phyloP scores from a whole-genome alignment of 2,888 invertebrate species.

The Mongoloraphidia duomilia region DNA sequence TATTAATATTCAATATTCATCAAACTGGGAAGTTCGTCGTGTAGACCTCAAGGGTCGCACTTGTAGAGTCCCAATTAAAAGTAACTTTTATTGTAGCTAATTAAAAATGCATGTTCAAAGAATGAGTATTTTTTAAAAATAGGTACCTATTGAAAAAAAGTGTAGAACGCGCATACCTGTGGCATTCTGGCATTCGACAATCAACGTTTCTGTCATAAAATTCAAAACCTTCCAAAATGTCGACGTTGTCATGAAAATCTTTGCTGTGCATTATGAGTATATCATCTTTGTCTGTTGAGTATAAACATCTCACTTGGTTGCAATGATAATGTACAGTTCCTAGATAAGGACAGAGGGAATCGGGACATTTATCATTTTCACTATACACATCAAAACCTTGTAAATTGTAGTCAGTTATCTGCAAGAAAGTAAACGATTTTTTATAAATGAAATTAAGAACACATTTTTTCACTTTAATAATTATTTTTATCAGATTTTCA shows the following conservation, averaged over 20 bases:
- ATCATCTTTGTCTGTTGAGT: conserved; percentile 64
- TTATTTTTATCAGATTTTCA: too few relatives aligned
- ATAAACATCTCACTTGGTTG: conserved; percentile 66
- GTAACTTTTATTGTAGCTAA: too few relatives aligned
- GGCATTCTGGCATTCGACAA: conserved; percentile 50
- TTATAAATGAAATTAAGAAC: too few relatives aligned
- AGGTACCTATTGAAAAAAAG: too few relatives aligned
- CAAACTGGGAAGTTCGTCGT: too few relatives aligned
- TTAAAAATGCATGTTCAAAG: too few relatives aligned
- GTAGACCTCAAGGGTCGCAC: too few relatives aligned
- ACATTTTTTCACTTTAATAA: too few relatives aligned
- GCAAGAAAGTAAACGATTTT: conserved; percentile 10
- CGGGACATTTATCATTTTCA: conserved; percentile 54
- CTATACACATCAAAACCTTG: conserved; percentile 47
- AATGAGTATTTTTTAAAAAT: too few relatives aligned
- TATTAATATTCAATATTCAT: too few relatives aligned
- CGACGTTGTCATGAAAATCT: conserved; percentile 71
- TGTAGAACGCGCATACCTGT: conserved; percentile 21
- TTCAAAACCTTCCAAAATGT: conserved; percentile 72
- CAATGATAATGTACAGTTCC: conserved; percentile 74
- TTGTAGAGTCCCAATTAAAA: too few relatives aligned
- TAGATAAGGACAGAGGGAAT: conserved; percentile 55
- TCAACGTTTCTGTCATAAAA: conserved; percentile 64
- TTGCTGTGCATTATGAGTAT: conserved; percentile 69
- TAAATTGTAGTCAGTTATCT: conserved; percentile 38